Base-by-base conservation (phyloP, 2,113 vertebrate genomes). In the Bubalus kerabau region DNA sequence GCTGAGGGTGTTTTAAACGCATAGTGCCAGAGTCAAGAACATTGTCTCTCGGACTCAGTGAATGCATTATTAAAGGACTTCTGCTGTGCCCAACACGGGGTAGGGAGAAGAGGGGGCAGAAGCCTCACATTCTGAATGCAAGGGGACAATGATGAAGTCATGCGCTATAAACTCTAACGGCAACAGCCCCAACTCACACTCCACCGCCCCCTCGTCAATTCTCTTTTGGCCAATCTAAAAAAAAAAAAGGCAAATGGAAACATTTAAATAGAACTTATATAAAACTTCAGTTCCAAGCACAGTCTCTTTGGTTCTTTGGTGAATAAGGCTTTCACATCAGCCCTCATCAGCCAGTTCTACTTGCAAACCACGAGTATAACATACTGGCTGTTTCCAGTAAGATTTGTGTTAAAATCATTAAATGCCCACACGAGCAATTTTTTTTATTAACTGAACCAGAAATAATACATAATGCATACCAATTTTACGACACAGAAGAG, bases 41-140 rank as follows among this genome's bases (percentile, higher is more conserved):
- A 85, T 84, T 95, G 94, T 97, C 98, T 98, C 97, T 89, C 89
- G 96, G 97, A 97, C 87, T 93, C 95, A 92, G 74, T 59, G 88
- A 95, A 90, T 97, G 30, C 71, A 95, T 98, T 98, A 98, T 95
- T 96, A 85, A 98, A 97, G 67, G 94, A 83, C 50, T 19, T 91
- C 97, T 97, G 84, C 15, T 78, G 54, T 95, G 93, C 48, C 96
- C 81, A 93, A 17, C 52, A 30, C 12, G 11, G 57, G 21, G 90
- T 62, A 19, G 43, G 97, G 62, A 94, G 46, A 90, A 90, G 89
- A 85, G 52, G 95, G 81, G 90, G 46, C 1, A 3, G 96, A 43
- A 74, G 57, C 24, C 48, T n/a, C 8, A 24, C 1, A 21, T 60
- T 52, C 62, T 57, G 56, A 95, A 91, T 24, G 43, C 52, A 62